phyloP scores from a whole-genome alignment of 2,888 invertebrate genomes.

The Noctua pronuba region DNA sequence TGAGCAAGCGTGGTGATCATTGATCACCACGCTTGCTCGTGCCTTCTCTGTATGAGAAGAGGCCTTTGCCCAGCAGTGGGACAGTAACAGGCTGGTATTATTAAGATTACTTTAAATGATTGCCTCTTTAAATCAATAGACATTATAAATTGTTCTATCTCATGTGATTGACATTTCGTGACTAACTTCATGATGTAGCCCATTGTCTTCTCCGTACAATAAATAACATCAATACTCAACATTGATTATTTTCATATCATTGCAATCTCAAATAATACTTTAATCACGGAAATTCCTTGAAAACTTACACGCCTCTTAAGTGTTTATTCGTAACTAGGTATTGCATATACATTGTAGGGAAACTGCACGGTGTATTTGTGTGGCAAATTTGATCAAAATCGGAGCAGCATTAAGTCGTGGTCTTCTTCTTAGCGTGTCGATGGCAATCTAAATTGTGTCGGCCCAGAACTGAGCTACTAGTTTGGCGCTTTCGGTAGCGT shows the following conservation, averaged over 20 bases:
- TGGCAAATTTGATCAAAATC: neutral
- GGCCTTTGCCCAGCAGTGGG: too few relatives aligned
- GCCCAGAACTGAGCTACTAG: too few relatives aligned
- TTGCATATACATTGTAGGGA: neutral
- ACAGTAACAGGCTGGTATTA: too few relatives aligned
- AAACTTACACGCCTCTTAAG: neutral
- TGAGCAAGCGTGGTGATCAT: too few relatives aligned
- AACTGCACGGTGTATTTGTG: too few relatives aligned
- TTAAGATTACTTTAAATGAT: too few relatives aligned
- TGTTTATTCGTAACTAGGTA: neutral
- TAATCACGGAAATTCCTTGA: conserved; percentile 23
- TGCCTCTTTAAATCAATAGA: neutral
- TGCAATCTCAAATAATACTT: conserved; percentile 2
- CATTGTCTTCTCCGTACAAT: conserved; percentile 9
- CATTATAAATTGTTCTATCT: neutral
- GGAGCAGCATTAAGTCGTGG: too few relatives aligned
- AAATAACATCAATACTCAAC: neutral
- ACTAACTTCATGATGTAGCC: conserved; percentile 2
- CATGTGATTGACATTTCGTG: conserved; percentile 38
- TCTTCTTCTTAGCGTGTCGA: too few relatives aligned
- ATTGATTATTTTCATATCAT: conserved; percentile 8
- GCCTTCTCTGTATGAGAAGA: too few relatives aligned
- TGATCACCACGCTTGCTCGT: too few relatives aligned
- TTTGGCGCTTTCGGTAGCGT: too few relatives aligned
- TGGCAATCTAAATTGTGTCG: too few relatives aligned